phyloP scores from a whole-genome alignment of 2,888 invertebrate species.

The Pristionchus fissidentatus region DNA sequence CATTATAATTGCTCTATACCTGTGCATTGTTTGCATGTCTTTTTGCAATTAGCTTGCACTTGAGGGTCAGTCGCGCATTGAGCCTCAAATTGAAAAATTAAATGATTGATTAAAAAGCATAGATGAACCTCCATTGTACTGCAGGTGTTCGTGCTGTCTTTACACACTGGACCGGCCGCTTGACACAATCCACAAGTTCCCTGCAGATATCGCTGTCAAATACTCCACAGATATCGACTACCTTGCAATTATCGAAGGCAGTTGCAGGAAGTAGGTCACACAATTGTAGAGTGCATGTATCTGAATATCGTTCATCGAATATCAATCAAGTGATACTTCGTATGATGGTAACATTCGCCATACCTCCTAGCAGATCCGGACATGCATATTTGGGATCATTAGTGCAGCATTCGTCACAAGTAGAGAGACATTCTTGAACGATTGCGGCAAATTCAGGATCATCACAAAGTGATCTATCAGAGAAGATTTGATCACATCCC shows the following conservation, averaged over 20 bases:
- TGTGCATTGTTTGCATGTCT: neutral
- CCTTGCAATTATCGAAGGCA: conserved; percentile 6
- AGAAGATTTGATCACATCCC: too few relatives aligned
- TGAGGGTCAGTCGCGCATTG: neutral
- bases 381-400: too few relatives aligned
- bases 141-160: neutral
- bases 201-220: neutral
- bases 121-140: neutral
- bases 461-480: too few relatives aligned
- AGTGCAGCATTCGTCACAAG: too few relatives aligned
- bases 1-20: neutral
- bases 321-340: too few relatives aligned
- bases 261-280: neutral
- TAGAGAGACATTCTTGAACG: too few relatives aligned
- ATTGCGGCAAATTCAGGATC: too few relatives aligned
- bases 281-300: neutral
- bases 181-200: neutral
- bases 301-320: too few relatives aligned
- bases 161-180: neutral
- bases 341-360: too few relatives aligned
- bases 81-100: neutral
- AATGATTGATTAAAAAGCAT: neutral
- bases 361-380: too few relatives aligned
- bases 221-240: neutral
- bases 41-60: neutral